phyloP scores from a whole-genome alignment of 2,888 invertebrate species.

The Meandrusa payeni region DNA sequence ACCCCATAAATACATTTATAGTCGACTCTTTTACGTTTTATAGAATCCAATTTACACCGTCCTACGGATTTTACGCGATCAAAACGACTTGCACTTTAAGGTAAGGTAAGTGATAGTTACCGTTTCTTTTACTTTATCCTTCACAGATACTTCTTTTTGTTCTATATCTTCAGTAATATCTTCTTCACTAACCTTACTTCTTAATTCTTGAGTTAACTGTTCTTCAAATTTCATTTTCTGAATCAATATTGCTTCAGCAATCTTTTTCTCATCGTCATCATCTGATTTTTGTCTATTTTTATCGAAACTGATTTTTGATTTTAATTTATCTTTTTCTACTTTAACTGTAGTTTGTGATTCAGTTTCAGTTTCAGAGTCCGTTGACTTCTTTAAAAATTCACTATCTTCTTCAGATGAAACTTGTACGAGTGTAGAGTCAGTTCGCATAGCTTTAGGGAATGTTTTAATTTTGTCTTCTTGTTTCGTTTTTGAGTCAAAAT shows the following conservation, averaged over 20 bases:
- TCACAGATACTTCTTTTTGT: constrained; percentile 58
- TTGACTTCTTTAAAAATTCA: constrained; percentile 75
- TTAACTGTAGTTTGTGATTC: constrained; percentile 75
- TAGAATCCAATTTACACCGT: no score
- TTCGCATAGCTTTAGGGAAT: constrained; percentile 66
- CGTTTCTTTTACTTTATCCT: constrained; percentile 54
- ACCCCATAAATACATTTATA: no score
- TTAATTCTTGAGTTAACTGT: constrained; percentile 53
- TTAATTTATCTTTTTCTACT: constrained; percentile 54
- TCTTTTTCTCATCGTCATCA: constrained; percentile 45
- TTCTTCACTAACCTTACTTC: constrained; percentile 58
- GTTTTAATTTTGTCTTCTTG: constrained; percentile 59
- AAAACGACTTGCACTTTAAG: no score
- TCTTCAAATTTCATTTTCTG: constrained; percentile 51
- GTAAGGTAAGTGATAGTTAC: no score
- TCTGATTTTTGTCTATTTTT: no score
- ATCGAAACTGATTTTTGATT: constrained; percentile 44
- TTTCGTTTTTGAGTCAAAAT: constrained; percentile 66
- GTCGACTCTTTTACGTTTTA: no score
- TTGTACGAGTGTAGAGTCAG: constrained; percentile 76
- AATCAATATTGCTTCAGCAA: constrained; percentile 37
- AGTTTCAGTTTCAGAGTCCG: constrained; percentile 78
- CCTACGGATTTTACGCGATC: no score
- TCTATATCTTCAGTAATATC: constrained; percentile 58
- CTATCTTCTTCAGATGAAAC: constrained; percentile 78